Base-by-base conservation (phyloP, 1,140 invertebrate species). In the Halotydeus destructor region DNA sequence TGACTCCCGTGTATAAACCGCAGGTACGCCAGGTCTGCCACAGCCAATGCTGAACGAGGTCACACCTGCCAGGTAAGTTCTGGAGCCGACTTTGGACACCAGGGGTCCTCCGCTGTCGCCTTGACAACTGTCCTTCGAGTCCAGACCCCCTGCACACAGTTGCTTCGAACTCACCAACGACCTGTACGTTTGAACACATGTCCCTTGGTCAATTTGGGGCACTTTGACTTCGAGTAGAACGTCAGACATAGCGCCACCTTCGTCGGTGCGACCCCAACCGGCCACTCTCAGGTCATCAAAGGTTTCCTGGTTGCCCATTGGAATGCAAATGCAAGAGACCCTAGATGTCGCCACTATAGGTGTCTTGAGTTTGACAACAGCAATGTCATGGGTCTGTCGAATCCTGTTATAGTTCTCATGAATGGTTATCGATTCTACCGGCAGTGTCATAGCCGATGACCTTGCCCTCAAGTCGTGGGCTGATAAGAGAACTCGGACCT, bases 61-160 rank as follows among this genome's bases (percentile, higher is more conserved):
- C n/a, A n/a, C n/a, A n/a, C n/a, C n/a, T n/a, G n/a, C n/a, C n/a
- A n/a, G n/a, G n/a, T n/a, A n/a, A n/a, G n/a, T n/a, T n/a, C n/a
- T n/a, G n/a, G n/a, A n/a, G n/a, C n/a, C n/a, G n/a, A n/a, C n/a
- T n/a, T n/a, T n/a, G 18, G 12, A 11, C 25, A 23, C 30, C 1
- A 38, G 14, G 9, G 41, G 41, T 6, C 41, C 41, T n/a, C 43
- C 43, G n/a, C 26, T 31, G 21, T 44, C 43, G 11, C 43, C 43
- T 38, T 44, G 43, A 39, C 43, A 43, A 9, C 32, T 19, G 30
- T 43, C 41, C 39, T 38, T 12, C 11, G 22, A 23, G 31, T 44
- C 16, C 22, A 22, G 27, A 5, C 34, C 32, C 12, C 41, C 41
- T 11, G 41, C 41, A 36, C 41, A 43, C 19, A 43, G 11, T n/a